A percentile compares a stretch with the other conserved stretches of the same genome.
Conservation (phyloP, 2,888 invertebrate species). For the Lysandra coridon region DNA sequence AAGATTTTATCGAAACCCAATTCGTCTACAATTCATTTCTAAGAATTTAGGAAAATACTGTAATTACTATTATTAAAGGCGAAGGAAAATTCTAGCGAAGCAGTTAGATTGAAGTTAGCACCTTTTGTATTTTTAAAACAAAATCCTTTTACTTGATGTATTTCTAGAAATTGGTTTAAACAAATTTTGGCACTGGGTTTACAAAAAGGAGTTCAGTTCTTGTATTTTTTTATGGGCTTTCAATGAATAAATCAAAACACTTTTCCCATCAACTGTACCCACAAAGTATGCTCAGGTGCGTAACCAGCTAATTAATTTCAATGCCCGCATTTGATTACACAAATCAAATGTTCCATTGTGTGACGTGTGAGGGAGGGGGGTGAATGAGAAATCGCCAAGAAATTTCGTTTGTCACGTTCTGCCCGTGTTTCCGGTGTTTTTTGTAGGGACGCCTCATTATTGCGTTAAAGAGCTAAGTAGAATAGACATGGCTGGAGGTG, state of each 20-base stretch:
- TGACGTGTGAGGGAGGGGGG: constrained; percentile 50
- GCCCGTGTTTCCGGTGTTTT: constrained; percentile 70
- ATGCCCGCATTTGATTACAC: constrained; percentile 80
- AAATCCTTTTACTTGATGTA: background rate
- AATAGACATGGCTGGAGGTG: constrained; percentile 35
- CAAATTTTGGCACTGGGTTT: background rate
- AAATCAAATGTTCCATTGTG: constrained; percentile 75
- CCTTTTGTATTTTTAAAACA: background rate
- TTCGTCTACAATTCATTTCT: background rate
- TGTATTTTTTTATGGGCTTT: too few relatives aligned
- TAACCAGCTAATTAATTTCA: constrained; percentile 78
- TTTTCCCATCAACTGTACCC: background rate
- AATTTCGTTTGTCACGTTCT: constrained; percentile 78
- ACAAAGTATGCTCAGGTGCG: constrained; percentile 74
- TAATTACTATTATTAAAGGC: constrained; percentile 18
- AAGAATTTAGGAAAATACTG: background rate
- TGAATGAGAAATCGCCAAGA: constrained; percentile 79
- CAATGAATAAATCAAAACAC: background rate
- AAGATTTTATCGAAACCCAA: background rate
- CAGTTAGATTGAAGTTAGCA: constrained; percentile 12
- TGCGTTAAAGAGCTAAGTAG: constrained; percentile 36
- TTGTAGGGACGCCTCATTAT: constrained; percentile 69
- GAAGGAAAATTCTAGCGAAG: background rate
- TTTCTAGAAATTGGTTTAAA: constrained; percentile 3
- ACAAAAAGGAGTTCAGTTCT: too few relatives aligned